A percentile compares a stretch with the other conserved stretches of the same genome.
Conservation (phyloP, 2,888 invertebrate species). For the Spilosoma lubricipeda region DNA sequence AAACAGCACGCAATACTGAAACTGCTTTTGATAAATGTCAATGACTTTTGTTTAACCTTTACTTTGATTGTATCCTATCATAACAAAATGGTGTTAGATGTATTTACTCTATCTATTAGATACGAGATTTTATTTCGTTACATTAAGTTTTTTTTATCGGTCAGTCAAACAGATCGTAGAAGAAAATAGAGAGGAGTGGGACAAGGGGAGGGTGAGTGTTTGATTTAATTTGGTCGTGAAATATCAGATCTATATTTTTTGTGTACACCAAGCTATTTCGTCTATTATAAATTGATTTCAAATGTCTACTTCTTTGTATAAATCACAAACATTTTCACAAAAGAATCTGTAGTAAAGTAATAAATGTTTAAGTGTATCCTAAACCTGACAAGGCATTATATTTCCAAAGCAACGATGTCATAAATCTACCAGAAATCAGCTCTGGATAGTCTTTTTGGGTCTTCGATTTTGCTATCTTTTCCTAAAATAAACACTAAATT, state of each 20-base stretch:
- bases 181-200: no score
- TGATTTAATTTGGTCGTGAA: neutral
- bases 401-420: neutral
- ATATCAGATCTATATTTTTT: neutral
- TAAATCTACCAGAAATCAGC: neutral
- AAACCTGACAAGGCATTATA: no score
- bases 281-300: neutral
- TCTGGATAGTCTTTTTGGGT: neutral
- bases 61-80: neutral
- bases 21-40: slow-evolving; percentile 8
- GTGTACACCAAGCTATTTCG: neutral
- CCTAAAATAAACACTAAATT: neutral
- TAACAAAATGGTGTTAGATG: neutral
- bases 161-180: no score
- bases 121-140: neutral
- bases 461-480: neutral
- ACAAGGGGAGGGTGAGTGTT: no score
- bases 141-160: neutral
- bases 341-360: neutral
- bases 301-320: neutral
- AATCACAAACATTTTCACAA: neutral
- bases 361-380: no score
- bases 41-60: neutral
- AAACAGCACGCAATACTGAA: slow-evolving; percentile 36
- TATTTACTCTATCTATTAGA: neutral